phyloP scores from a whole-genome alignment of 2,797 vertebrate genomes.

The Sebastes elongatus region DNA sequence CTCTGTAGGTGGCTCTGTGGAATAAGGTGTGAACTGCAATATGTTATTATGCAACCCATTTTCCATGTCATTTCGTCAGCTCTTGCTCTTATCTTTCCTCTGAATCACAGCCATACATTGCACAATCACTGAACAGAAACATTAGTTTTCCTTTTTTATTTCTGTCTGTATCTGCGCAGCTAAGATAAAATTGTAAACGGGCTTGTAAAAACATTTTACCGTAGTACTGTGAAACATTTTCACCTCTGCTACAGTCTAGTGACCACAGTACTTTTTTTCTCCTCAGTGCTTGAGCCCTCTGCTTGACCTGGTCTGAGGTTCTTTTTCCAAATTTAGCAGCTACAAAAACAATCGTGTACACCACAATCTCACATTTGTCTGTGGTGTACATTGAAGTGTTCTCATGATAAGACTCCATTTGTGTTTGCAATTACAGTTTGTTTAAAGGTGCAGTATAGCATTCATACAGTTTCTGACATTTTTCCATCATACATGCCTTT shows the following conservation, averaged over 20 bases:
- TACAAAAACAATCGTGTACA: background rate
- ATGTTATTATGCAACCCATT: background rate
- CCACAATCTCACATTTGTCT: background rate
- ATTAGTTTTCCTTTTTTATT: background rate
- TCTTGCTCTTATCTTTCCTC: background rate
- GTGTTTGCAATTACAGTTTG: background rate
- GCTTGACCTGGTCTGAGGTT: background rate
- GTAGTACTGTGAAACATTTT: background rate
- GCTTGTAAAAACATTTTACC: background rate
- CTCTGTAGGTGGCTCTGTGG: background rate
- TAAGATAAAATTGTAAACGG: background rate
- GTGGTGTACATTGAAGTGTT: background rate
- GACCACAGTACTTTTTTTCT: background rate
- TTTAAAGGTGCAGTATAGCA: background rate
- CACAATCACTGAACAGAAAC: background rate
- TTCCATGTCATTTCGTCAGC: background rate
- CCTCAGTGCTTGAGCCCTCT: background rate
- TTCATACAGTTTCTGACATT: background rate
- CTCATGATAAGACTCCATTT: background rate
- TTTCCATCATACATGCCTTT: background rate
- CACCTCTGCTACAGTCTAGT: background rate
- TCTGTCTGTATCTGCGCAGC: background rate
- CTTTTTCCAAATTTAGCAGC: constrained; percentile 3
- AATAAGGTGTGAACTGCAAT: background rate
- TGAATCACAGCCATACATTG: no score